These are phyloP conservation scores for Allenopithecus nigroviridis DNA, from an alignment of 2,797 vertebrate species.

Conservation along the genomic window DNA sequence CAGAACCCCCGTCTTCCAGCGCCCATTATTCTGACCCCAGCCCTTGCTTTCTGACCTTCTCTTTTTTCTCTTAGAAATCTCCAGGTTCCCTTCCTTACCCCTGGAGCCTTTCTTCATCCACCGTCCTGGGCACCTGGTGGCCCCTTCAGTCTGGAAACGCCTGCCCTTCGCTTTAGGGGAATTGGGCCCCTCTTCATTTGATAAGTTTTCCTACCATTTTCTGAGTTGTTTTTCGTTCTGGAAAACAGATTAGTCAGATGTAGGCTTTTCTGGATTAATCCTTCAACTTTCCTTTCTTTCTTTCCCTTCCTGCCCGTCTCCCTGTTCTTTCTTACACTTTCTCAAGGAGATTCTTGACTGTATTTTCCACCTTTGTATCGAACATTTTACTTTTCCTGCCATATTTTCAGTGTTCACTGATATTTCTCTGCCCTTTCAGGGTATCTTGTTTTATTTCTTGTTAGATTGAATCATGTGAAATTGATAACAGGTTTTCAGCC, in stretches of 20 bases:
- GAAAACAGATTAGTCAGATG: not conserved
- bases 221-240: not conserved
- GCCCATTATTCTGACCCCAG: rapidly evolving
- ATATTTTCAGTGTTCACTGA: rapidly evolving
- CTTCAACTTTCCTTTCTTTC: not conserved
- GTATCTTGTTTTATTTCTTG: not conserved
- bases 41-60: not conserved
- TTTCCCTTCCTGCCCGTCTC: not conserved
- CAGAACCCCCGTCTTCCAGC: not conserved
- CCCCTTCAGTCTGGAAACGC: too few relatives aligned
- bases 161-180: not conserved
- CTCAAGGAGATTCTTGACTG: not conserved
- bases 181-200: not conserved
- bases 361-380: rapidly evolving
- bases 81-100: not conserved
- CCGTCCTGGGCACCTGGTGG: rapidly evolving
- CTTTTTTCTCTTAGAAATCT: not conserved
- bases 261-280: not conserved
- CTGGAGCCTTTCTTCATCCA: not conserved
- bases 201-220: not conserved
- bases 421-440: not conserved
- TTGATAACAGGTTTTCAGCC: not conserved
- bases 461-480: rapidly evolving
- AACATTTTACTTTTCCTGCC: not conserved
- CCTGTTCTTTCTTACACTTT: not conserved